phyloP scores from a whole-genome alignment of 2,888 invertebrate genomes.

The Hirtodrosophila alboralis region DNA sequence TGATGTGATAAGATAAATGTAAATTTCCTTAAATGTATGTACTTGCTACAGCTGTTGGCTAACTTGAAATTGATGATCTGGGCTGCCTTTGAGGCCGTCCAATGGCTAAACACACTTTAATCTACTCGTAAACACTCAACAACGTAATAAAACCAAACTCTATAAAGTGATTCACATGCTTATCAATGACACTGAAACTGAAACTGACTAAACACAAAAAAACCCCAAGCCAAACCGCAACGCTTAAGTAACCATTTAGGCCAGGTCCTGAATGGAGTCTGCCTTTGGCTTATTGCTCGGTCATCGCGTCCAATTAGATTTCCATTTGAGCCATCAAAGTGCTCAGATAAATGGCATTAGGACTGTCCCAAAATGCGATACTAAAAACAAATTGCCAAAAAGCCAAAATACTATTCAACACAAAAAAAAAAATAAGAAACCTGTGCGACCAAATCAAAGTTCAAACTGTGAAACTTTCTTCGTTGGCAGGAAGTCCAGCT shows the following conservation, averaged over 20 bases:
- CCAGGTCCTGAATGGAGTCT: conserved; percentile 19
- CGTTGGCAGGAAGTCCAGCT: conserved; percentile 41
- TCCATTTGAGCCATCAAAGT: conserved; percentile 72
- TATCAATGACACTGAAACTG: conserved; percentile 14
- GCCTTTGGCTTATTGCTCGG: conserved; percentile 49
- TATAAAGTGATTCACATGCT: conserved; percentile 23
- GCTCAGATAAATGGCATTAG: conserved; percentile 61
- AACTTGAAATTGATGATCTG: conserved; percentile 36
- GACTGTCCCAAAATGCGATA: conserved; percentile 37
- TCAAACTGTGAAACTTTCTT: conserved; percentile 46
- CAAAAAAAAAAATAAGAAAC: conserved; percentile 10
- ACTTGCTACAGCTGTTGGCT: conserved; percentile 8
- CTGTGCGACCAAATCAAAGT: conserved; percentile 54
- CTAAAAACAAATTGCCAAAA: conserved; percentile 67
- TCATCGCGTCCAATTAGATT: conserved; percentile 74
- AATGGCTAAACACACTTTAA: neutral
- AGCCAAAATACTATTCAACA: conserved; percentile 51
- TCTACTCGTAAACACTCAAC: neutral
- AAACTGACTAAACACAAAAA: neutral
- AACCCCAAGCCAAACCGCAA: too few species aligned
- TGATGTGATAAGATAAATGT: conserved; percentile 19
- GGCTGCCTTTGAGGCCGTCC: neutral
- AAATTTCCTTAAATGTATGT: too few species aligned
- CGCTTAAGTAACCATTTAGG: conserved; percentile 41
- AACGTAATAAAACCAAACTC: conserved; percentile 14